These are phyloP conservation scores for Actenoides lindsayi DNA, from an alignment of 2,113 vertebrate genomes.

Conservation along the genomic window DNA sequence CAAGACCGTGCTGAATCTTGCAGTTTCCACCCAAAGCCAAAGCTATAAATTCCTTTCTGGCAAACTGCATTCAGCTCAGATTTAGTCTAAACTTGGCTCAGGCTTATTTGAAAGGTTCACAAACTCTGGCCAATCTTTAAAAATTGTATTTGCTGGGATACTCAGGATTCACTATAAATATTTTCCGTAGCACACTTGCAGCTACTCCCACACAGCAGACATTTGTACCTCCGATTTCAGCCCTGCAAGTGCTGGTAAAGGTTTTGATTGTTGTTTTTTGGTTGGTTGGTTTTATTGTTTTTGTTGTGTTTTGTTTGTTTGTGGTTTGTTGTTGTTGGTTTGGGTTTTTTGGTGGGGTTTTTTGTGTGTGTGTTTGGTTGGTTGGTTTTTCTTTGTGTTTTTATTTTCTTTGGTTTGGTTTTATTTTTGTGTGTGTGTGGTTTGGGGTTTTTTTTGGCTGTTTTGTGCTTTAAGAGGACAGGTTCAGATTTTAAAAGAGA, in stretches of 20 bases:
- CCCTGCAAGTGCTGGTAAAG: neutral
- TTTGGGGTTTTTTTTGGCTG: neutral
- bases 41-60: slow-evolving; percentile 22
- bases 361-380: neutral
- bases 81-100: slow-evolving; percentile 16
- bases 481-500: neutral
- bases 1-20: slow-evolving; percentile 21
- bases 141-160: slow-evolving; percentile 6
- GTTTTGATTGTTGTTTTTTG: neutral
- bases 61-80: neutral
- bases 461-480: neutral
- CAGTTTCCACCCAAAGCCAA: neutral
- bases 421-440: neutral
- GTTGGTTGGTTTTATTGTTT: neutral
- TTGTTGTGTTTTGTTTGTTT: neutral
- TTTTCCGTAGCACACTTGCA: neutral
- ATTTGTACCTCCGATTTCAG: neutral
- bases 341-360: neutral
- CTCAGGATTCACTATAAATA: neutral
- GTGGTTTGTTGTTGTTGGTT: neutral
- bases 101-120: neutral
- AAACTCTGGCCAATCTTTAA: slow-evolving; percentile 4
- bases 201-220: neutral
- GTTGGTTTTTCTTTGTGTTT: neutral
- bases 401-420: too few relatives aligned